A percentile compares a stretch with the other conserved stretches of the same genome.
phyloP scores from a whole-genome alignment of 2,113 vertebrate genomes.

The Hippocampus guttulatus region DNA sequence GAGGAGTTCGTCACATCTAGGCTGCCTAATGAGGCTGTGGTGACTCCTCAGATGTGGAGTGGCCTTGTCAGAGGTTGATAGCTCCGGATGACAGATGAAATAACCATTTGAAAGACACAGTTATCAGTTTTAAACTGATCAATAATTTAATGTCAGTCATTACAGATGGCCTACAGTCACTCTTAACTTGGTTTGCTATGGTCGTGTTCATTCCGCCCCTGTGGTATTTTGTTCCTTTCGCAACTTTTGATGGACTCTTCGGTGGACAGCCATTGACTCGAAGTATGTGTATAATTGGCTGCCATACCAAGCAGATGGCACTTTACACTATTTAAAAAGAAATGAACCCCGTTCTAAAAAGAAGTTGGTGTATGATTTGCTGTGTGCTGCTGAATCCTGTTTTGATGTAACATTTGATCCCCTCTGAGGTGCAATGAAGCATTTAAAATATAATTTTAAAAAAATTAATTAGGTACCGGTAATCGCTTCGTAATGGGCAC shows the following conservation, averaged over 20 bases:
- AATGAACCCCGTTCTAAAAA: not conserved
- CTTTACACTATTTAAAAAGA: not conserved
- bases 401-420: too few species aligned
- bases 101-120: conserved; percentile 21
- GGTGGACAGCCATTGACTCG: not conserved
- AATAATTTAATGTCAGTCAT: conserved; percentile 50
- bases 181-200: not conserved
- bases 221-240: not conserved
- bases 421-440: too few species aligned
- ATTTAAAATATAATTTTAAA: too few species aligned
- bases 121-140: conserved; percentile 49
- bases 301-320: not conserved
- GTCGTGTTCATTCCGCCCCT: not conserved
- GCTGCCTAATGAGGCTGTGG: conserved; percentile 56
- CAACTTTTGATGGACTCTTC: not conserved
- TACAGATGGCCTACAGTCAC: conserved; percentile 26
- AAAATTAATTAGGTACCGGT: too few species aligned
- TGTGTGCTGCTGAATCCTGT: too few species aligned
- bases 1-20: conserved; percentile 63
- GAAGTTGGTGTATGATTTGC: not conserved
- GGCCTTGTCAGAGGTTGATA: conserved; percentile 54
- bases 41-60: conserved; percentile 50
- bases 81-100: conserved; percentile 16
- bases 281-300: not conserved
- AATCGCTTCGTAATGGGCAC: too few species aligned